Conservation (phyloP, 2,888 invertebrate genomes). For the Drosophila meridiana region DNA sequence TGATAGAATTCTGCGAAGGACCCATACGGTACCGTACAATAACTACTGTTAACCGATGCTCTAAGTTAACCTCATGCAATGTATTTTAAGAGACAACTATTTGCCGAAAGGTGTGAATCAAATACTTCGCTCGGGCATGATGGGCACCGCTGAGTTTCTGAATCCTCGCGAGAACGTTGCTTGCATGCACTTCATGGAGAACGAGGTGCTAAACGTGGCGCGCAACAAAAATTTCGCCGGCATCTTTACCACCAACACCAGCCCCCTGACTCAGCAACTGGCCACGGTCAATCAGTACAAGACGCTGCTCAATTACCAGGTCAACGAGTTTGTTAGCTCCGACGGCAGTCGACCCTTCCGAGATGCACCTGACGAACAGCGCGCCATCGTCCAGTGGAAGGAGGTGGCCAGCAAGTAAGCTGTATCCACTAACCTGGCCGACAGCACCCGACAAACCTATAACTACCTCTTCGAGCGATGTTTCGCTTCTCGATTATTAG, state of each 20-base stretch:
- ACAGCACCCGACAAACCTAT: constrained; percentile 4
- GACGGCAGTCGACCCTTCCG: constrained; percentile 91
- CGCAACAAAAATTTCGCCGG: constrained; percentile 89
- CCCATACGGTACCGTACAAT: constrained; percentile 87
- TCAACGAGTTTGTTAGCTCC: constrained; percentile 90
- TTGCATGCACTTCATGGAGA: constrained; percentile 92
- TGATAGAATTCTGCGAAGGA: constrained; percentile 91
- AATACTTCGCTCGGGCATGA: constrained; percentile 94
- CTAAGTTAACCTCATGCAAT: background rate
- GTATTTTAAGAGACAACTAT: constrained; percentile 85
- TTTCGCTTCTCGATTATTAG: background rate
- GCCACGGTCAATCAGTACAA: constrained; percentile 93
- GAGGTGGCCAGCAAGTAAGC: constrained; percentile 59
- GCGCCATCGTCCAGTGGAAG: constrained; percentile 93
- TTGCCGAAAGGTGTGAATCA: constrained; percentile 89
- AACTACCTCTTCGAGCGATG: background rate
- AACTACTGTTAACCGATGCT: background rate
- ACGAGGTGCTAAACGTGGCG: constrained; percentile 89
- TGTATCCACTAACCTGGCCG: constrained; percentile 20
- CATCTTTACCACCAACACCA: constrained; percentile 94
- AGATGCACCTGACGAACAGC: constrained; percentile 90
- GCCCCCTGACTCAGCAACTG: constrained; percentile 95
- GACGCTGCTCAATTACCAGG: constrained; percentile 91
- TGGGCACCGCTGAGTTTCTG: constrained; percentile 90
- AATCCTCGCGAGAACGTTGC: constrained; percentile 91